Conservation (phyloP, 2,797 vertebrate genomes). For the Peromyscus attwateri region DNA sequence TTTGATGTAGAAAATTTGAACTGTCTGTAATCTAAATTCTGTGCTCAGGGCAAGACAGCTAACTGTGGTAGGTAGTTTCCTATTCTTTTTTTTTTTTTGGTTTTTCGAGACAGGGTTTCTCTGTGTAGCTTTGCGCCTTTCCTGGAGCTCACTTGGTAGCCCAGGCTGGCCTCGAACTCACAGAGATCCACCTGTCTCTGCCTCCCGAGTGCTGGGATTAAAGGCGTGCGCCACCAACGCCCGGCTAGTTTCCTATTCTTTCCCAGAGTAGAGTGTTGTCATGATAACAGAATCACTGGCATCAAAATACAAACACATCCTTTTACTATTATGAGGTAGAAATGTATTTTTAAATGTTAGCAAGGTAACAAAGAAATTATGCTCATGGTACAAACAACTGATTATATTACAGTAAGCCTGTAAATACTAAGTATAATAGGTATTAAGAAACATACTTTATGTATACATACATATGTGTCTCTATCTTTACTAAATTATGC, state of each 20-base stretch:
- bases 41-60: constrained; percentile 79
- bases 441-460: constrained; percentile 8
- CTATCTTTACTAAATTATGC: constrained; percentile 41
- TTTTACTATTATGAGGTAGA: constrained; percentile 41
- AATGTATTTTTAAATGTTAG: constrained; percentile 45
- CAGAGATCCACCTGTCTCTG: too few relatives aligned
- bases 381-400: background rate
- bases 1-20: constrained; percentile 92
- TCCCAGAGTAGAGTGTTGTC: constrained; percentile 78
- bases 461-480: background rate
- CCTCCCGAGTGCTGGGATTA: too few relatives aligned
- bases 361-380: constrained; percentile 57
- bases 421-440: constrained; percentile 12
- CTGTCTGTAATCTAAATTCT: constrained; percentile 85
- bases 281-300: constrained; percentile 78
- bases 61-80: constrained; percentile 71
- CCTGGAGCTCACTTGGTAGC: too few relatives aligned
- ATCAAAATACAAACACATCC: constrained; percentile 62
- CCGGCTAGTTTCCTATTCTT: constrained; percentile 72
- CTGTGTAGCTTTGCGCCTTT: too few relatives aligned
- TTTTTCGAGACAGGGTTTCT: too few relatives aligned
- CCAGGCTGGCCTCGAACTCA: too few relatives aligned
- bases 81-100: too few relatives aligned
- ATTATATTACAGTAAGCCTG: constrained; percentile 11
- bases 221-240: too few relatives aligned